Evolutionary conservation across 2,113 vertebrate genomes (phyloP).

Genomic region (Chaenocephalus aceratus): DNA sequence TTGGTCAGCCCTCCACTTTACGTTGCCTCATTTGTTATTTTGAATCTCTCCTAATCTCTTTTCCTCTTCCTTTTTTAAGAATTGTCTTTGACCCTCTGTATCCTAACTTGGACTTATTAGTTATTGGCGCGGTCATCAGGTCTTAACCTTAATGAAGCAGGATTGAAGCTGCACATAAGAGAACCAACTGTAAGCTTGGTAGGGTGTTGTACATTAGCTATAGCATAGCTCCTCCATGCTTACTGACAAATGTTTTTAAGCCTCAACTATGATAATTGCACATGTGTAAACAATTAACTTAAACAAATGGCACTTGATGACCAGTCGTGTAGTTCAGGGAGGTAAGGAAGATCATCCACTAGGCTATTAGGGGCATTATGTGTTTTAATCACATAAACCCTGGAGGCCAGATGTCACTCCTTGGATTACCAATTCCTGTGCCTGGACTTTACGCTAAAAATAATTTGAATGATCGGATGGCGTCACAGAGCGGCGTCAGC

Average conservation of each 20-base stretch:
- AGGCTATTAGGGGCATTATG: slow-evolving; percentile 78
- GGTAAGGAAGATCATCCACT: slow-evolving; percentile 79
- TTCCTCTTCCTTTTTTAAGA: slow-evolving; percentile 22
- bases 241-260: slow-evolving; percentile 21
- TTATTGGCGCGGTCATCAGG: slow-evolving; percentile 70
- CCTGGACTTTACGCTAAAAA: slow-evolving; percentile 84
- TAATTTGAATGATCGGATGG: slow-evolving; percentile 81
- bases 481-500: slow-evolving; percentile 67
- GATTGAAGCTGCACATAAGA: slow-evolving; percentile 68
- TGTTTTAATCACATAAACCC: slow-evolving; percentile 81
- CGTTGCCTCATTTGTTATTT: slow-evolving; percentile 56
- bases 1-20: slow-evolving; percentile 54
- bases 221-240: slow-evolving; percentile 16
- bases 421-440: slow-evolving; percentile 85
- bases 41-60: slow-evolving; percentile 51
- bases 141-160: slow-evolving; percentile 73
- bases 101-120: slow-evolving; percentile 48
- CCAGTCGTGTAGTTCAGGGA: slow-evolving; percentile 30
- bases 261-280: not conserved
- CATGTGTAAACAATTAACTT: slow-evolving; percentile 5
- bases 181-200: slow-evolving; percentile 53
- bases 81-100: slow-evolving; percentile 28
- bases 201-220: slow-evolving; percentile 30
- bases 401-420: slow-evolving; percentile 84
- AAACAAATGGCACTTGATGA: not conserved